Conservation (phyloP, 2,888 invertebrate species). For the Escarpia spicata region DNA sequence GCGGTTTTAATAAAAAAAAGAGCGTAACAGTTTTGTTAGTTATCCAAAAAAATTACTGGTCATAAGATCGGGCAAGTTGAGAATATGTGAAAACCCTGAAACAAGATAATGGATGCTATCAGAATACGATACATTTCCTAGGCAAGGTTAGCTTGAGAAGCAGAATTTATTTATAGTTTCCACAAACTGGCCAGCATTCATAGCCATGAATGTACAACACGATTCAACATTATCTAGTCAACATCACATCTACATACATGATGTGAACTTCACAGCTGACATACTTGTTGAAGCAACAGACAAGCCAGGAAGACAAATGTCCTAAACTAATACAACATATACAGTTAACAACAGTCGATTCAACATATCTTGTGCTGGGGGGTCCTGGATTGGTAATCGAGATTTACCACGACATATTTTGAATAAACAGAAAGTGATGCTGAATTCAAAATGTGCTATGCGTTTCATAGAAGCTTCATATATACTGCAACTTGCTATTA, state of each 20-base stretch:
- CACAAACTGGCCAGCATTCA: not conserved
- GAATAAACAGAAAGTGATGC: not conserved
- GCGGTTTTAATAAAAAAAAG: too few relatives aligned
- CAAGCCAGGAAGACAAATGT: not conserved
- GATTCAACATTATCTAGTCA: not conserved
- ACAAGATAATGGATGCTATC: not conserved
- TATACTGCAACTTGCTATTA: not conserved
- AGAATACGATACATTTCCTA: not conserved
- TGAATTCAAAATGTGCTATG: not conserved
- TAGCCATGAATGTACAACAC: not conserved
- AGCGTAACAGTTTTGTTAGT: too few relatives aligned
- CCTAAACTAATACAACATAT: not conserved
- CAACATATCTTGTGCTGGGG: not conserved
- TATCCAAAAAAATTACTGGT: too few relatives aligned
- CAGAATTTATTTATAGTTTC: not conserved
- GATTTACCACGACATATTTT: not conserved
- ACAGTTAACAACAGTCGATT: not conserved
- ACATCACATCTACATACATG: not conserved
- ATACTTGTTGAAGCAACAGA: not conserved
- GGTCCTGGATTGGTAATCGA: not conserved
- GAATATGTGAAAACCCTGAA: not conserved
- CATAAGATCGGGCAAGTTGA: too few relatives aligned
- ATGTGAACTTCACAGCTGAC: not conserved
- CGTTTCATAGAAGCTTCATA: too few relatives aligned
- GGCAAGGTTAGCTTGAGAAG: not conserved